A percentile compares a stretch with the other conserved stretches of the same genome.
Conservation (phyloP, 2,113 vertebrate species). For the Microcebus griseorufus region DNA sequence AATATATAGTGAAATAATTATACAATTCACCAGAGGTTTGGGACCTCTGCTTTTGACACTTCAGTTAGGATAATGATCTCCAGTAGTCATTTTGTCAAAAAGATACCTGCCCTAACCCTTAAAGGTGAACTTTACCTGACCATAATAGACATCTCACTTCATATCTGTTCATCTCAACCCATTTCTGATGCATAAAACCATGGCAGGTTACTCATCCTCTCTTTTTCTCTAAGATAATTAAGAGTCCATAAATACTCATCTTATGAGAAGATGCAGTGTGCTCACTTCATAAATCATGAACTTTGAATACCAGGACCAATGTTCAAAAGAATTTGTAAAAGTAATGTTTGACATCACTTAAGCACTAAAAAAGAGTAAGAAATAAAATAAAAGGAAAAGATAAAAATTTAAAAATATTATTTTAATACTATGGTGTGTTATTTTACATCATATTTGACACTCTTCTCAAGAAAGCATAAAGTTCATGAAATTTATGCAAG, state of each 20-base stretch:
- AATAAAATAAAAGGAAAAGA: background rate
- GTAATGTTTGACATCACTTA: background rate
- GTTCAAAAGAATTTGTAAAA: background rate
- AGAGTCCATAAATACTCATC: background rate
- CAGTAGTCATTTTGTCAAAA: too few relatives aligned
- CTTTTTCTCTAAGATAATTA: constrained; percentile 14
- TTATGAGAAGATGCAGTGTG: background rate
- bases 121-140: background rate
- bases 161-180: background rate
- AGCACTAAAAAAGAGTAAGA: background rate
- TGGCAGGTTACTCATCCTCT: background rate
- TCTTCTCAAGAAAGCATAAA: background rate
- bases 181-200: background rate
- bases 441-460: background rate
- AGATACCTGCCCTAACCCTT: background rate
- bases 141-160: background rate
- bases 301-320: background rate
- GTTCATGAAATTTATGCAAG: background rate
- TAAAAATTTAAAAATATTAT: background rate
- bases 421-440: background rate
- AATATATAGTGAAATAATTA: too few relatives aligned
- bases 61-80: too few relatives aligned
- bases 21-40: too few relatives aligned
- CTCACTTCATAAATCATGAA: background rate
- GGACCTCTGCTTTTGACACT: too few relatives aligned